Percentiles rank a stretch among this genome's conserved stretches.
phyloP scores from a whole-genome alignment of 2,797 vertebrate genomes.

The Trichosurus vulpecula region DNA sequence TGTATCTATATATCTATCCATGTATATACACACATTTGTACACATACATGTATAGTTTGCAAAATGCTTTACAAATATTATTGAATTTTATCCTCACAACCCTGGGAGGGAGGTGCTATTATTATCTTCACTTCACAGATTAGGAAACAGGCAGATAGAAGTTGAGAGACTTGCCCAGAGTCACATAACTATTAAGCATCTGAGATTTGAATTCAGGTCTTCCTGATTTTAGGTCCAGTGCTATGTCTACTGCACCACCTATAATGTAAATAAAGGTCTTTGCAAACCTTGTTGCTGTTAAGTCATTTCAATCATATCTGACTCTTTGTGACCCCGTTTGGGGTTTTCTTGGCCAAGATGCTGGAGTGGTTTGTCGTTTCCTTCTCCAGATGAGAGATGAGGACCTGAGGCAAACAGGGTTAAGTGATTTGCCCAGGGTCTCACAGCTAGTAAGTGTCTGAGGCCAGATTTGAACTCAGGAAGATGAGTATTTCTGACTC shows the following conservation, averaged over 20 bases:
- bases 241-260: neutral
- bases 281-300: neutral
- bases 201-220: neutral
- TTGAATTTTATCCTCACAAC: neutral
- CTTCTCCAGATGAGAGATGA: neutral
- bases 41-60: neutral
- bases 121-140: neutral
- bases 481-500: neutral
- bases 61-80: neutral
- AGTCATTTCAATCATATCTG: neutral
- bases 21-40: neutral
- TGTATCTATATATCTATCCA: too few relatives aligned
- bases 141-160: neutral
- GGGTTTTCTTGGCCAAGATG: neutral
- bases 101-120: neutral
- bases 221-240: neutral
- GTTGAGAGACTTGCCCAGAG: neutral
- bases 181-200: neutral
- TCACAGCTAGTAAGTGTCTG: neutral
- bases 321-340: neutral
- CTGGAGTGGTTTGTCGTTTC: neutral
- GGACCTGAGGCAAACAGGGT: neutral
- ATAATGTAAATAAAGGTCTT: neutral
- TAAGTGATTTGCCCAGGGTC: neutral
- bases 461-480: neutral